These are phyloP conservation scores for Choreutis nemorana DNA, from an alignment of 2,888 invertebrate species.

Conservation along the genomic window DNA sequence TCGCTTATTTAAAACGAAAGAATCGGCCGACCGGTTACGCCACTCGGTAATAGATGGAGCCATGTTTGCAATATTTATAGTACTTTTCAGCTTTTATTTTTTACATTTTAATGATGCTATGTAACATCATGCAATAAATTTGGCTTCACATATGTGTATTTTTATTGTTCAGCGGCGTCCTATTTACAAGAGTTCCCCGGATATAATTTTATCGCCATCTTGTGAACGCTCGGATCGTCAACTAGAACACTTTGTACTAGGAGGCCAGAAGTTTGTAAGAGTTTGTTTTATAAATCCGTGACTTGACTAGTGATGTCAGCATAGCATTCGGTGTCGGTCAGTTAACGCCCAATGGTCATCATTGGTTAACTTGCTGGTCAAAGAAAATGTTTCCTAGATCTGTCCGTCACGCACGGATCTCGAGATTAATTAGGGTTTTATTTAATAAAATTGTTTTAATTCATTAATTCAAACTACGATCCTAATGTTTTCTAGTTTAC, in stretches of 20 bases:
- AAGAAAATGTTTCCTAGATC: too few relatives aligned
- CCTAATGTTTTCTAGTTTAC: background rate
- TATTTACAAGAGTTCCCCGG: too few relatives aligned
- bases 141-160: too few relatives aligned
- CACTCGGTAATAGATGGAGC: slow-evolving; percentile 52
- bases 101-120: background rate
- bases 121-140: background rate
- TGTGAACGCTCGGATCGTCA: slow-evolving; percentile 53
- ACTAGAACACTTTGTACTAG: slow-evolving; percentile 60
- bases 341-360: too few relatives aligned
- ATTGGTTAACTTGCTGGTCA: too few relatives aligned
- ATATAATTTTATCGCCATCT: slow-evolving; percentile 31
- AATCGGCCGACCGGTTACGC: slow-evolving; percentile 17
- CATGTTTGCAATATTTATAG: too few relatives aligned
- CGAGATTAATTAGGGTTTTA: too few relatives aligned
- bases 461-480: background rate
- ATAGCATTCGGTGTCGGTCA: too few relatives aligned
- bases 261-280: slow-evolving; percentile 28
- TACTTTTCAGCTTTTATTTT: too few relatives aligned
- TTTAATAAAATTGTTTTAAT: too few relatives aligned
- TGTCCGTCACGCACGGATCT: too few relatives aligned
- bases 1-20: slow-evolving; percentile 18
- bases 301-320: too few relatives aligned
- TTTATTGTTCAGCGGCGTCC: background rate
- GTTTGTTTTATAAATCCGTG: slow-evolving; percentile 11